These are phyloP conservation scores for Battus philenor DNA, from an alignment of 1,140 invertebrate genomes.

Conservation along the genomic window DNA sequence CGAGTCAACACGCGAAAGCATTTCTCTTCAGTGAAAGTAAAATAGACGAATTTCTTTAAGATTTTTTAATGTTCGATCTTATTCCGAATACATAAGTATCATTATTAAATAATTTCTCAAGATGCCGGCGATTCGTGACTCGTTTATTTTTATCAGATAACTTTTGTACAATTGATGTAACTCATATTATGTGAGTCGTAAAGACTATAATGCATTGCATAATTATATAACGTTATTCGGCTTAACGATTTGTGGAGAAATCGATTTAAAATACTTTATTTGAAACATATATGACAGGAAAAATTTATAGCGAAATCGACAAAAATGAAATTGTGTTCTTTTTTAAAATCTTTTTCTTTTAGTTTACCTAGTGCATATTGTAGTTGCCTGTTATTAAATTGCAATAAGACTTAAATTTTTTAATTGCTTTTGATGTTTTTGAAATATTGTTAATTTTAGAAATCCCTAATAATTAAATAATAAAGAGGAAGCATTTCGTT, in stretches of 20 bases:
- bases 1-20: slow-evolving; percentile 27
- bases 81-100: slow-evolving; percentile 12
- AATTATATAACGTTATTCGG: not conserved
- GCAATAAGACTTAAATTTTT: no score
- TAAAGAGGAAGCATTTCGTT: no score
- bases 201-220: slow-evolving; percentile 19
- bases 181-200: slow-evolving; percentile 14
- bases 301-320: no score
- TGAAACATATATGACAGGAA: no score
- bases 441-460: no score
- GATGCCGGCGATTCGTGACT: not conserved
- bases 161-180: slow-evolving; percentile 20
- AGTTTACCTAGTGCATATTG: no score
- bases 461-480: no score
- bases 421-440: no score
- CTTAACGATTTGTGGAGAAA: not conserved
- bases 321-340: no score
- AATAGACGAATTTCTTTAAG: slow-evolving; percentile 18
- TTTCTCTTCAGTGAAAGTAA: slow-evolving; percentile 30
- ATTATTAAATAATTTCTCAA: not conserved
- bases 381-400: no score
- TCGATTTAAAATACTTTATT: no score
- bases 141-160: not conserved
- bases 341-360: no score
- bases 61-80: slow-evolving; percentile 14